These are phyloP conservation scores for Drosophila auraria DNA, from an alignment of 1,140 invertebrate genomes.

Conservation along the genomic window DNA sequence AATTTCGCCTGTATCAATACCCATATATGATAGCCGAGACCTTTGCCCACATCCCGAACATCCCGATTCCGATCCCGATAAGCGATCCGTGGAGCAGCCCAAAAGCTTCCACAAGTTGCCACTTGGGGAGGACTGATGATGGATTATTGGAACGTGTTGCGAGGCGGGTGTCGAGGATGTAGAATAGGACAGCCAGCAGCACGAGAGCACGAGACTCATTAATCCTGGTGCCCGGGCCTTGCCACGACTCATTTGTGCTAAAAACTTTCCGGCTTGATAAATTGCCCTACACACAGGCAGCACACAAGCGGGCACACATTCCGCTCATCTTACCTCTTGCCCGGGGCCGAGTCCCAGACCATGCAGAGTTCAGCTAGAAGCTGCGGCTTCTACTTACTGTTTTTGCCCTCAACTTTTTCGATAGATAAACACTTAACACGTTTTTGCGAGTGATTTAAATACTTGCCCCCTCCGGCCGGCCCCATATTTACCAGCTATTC, in stretches of 20 bases:
- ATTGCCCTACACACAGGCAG: slow-evolving; percentile 53
- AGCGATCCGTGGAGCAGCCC: slow-evolving; percentile 45
- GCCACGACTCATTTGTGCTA: slow-evolving; percentile 78
- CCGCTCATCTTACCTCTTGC: slow-evolving; percentile 13
- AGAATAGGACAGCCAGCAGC: slow-evolving; percentile 35
- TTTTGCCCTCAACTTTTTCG: slow-evolving; percentile 57
- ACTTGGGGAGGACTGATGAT: slow-evolving; percentile 61
- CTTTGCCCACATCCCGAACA: background rate
- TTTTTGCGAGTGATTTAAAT: slow-evolving; percentile 72
- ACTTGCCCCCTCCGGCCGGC: slow-evolving; percentile 7
- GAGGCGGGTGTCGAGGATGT: slow-evolving; percentile 59
- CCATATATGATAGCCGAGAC: slow-evolving; percentile 21
- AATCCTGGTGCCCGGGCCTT: slow-evolving; percentile 60
- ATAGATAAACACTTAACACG: slow-evolving; percentile 82
- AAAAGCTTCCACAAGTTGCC: slow-evolving; percentile 51
- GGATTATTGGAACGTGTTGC: slow-evolving; percentile 78
- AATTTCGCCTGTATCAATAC: slow-evolving; percentile 6
- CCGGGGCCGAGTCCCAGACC: slow-evolving; percentile 20
- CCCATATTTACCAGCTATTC: slow-evolving; percentile 60
- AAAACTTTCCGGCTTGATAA: slow-evolving; percentile 78
- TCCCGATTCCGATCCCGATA: slow-evolving; percentile 29
- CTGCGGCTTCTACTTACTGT: slow-evolving; percentile 7
- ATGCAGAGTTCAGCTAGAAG: slow-evolving; percentile 12
- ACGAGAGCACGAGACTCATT: slow-evolving; percentile 74
- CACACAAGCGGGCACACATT: slow-evolving; percentile 37